A percentile compares a stretch with the other conserved stretches of the same genome.
phyloP scores from a whole-genome alignment of 2,113 vertebrate genomes.

The Rhinolophus sinicus region DNA sequence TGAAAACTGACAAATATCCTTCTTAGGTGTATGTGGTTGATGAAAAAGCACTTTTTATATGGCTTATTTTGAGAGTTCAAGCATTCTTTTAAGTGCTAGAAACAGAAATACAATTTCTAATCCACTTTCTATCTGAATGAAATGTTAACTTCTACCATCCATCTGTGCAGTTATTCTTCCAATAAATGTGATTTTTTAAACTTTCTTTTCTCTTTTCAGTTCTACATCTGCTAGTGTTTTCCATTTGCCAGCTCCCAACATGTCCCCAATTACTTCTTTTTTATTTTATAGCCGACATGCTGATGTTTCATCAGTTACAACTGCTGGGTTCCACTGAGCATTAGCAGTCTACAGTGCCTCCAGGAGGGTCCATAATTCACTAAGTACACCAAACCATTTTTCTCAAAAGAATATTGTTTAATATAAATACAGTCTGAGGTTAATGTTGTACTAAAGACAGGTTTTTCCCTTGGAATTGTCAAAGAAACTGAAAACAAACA shows the following conservation, averaged over 20 bases:
- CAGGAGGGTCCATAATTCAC: slow-evolving; percentile 52
- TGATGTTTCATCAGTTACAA: slow-evolving; percentile 70
- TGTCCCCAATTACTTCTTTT: slow-evolving; percentile 75
- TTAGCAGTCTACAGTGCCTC: slow-evolving; percentile 31
- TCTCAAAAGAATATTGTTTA: slow-evolving; percentile 69
- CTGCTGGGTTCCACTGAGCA: slow-evolving; percentile 56
- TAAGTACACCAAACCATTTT: slow-evolving; percentile 37
- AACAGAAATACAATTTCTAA: slow-evolving; percentile 55
- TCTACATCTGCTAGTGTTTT: slow-evolving; percentile 62
- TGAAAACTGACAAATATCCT: background rate
- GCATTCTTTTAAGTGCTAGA: slow-evolving; percentile 35
- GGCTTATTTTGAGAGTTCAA: slow-evolving; percentile 44
- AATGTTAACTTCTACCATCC: slow-evolving; percentile 39
- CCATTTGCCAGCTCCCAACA: slow-evolving; percentile 65
- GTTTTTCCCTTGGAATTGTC: slow-evolving; percentile 42
- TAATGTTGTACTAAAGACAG: slow-evolving; percentile 69
- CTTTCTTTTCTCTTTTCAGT: slow-evolving; percentile 41
- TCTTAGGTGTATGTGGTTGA: background rate
- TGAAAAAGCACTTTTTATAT: slow-evolving; percentile 32
- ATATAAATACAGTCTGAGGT: slow-evolving; percentile 72
- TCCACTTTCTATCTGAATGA: slow-evolving; percentile 49
- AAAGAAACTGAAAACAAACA: slow-evolving; percentile 12
- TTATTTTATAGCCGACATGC: slow-evolving; percentile 67
- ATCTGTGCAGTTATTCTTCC: slow-evolving; percentile 51
- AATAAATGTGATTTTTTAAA: slow-evolving; percentile 62